phyloP scores from a whole-genome alignment of 2,888 invertebrate species.

The Temnothorax rugatulus region DNA sequence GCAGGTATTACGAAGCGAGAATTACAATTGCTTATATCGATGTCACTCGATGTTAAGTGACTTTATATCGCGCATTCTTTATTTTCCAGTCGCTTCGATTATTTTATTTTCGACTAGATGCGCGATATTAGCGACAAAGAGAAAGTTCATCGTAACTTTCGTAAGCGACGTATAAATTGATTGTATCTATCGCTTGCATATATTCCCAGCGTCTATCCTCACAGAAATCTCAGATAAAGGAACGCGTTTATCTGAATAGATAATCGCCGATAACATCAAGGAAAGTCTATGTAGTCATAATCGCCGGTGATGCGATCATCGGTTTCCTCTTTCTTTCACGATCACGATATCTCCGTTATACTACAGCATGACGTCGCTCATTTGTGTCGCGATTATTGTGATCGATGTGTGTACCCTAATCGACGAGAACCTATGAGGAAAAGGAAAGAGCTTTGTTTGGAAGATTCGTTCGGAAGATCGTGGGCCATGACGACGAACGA shows the following conservation, averaged over 20 bases:
- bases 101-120: slow-evolving; percentile 6
- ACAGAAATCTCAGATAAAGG: slow-evolving; percentile 54
- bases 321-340: not conserved
- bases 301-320: not conserved
- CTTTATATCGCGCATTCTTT: not conserved
- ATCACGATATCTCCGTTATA: not conserved
- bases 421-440: slow-evolving; percentile 20
- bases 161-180: slow-evolving; percentile 60
- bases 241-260: slow-evolving; percentile 49
- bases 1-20: not conserved
- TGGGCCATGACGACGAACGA: slow-evolving; percentile 58
- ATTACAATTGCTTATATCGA: not conserved
- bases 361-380: not conserved
- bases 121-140: not conserved
- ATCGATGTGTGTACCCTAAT: slow-evolving; percentile 32
- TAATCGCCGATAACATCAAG: slow-evolving; percentile 52
- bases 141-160: slow-evolving; percentile 48
- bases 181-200: slow-evolving; percentile 44
- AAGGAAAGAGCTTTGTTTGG: slow-evolving; percentile 54
- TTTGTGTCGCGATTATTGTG: slow-evolving; percentile 16
- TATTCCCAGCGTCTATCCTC: slow-evolving; percentile 41
- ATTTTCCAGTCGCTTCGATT: not conserved
- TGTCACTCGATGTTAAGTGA: not conserved
- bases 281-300: slow-evolving; percentile 36
- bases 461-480: slow-evolving; percentile 60